These are phyloP conservation scores for Remorina albescens DNA, from an alignment of 2,797 vertebrate genomes.

Conservation along the genomic window DNA sequence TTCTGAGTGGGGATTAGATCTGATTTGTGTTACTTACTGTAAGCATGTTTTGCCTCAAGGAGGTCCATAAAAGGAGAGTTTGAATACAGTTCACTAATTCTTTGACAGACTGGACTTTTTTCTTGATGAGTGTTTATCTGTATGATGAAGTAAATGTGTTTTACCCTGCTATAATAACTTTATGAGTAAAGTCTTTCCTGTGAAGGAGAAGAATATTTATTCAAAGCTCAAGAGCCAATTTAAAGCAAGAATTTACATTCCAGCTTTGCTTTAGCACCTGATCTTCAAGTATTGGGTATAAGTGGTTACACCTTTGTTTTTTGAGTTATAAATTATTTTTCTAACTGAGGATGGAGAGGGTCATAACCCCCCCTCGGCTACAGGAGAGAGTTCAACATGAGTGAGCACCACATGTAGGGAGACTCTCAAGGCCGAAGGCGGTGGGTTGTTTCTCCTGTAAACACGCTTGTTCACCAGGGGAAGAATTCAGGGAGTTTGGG, in stretches of 20 bases:
- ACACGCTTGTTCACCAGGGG: conserved; percentile 28
- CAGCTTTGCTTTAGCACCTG: conserved; percentile 35
- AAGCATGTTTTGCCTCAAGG: conserved; percentile 15
- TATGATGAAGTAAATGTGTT: conserved; percentile 24
- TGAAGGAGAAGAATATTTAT: conserved; percentile 19
- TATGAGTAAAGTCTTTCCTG: conserved; percentile 6
- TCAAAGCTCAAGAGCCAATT: conserved; percentile 7
- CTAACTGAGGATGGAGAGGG: neutral
- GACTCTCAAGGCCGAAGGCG: conserved; percentile 22
- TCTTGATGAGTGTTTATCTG: conserved; percentile 34
- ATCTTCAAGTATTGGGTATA: neutral
- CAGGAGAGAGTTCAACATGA: conserved; percentile 27
- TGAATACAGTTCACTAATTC: conserved; percentile 16
- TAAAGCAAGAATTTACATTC: conserved; percentile 33
- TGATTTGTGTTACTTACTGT: conserved; percentile 31
- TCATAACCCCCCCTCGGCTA: conserved; percentile 27
- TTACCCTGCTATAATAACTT: conserved; percentile 14
- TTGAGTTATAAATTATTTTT: conserved; percentile 31
- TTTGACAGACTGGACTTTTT: conserved; percentile 18
- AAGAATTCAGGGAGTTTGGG: conserved; percentile 53
- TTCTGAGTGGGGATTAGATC: conserved; percentile 48
- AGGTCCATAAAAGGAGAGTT: conserved; percentile 53
- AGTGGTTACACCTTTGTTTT: conserved; percentile 41
- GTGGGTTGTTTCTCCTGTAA: conserved; percentile 51
- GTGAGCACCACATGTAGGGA: conserved; percentile 61